A percentile compares a stretch with the other conserved stretches of the same genome.
phyloP scores from a whole-genome alignment of 2,113 vertebrate species.

The Atlantisia rogersi region DNA sequence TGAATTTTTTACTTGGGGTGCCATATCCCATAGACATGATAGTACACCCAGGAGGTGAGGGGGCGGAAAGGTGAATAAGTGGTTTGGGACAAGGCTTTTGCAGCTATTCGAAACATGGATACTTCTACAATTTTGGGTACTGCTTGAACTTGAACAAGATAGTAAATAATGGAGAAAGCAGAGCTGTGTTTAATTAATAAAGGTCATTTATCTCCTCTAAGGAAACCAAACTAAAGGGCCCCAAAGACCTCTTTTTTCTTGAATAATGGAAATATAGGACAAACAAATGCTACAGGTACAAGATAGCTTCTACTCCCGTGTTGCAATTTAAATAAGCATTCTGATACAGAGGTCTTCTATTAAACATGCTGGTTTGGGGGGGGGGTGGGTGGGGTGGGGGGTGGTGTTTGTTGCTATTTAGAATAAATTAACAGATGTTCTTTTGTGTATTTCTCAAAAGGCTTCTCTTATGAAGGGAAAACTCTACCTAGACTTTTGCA shows the following conservation, averaged over 20 bases:
- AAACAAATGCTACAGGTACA: not conserved
- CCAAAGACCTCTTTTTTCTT: not conserved
- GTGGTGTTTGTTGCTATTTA: too few species aligned
- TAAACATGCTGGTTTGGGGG: not conserved
- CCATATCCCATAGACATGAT: not conserved
- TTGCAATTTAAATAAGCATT: not conserved
- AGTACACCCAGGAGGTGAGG: not conserved
- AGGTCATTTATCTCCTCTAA: not conserved
- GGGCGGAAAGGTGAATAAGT: not conserved
- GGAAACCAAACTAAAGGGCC: not conserved
- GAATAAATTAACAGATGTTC: not conserved
- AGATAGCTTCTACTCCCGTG: not conserved
- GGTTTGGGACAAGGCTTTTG: not conserved
- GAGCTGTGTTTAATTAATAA: not conserved
- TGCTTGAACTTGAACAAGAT: not conserved
- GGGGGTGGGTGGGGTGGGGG: too few species aligned
- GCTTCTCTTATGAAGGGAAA: not conserved
- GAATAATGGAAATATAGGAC: not conserved
- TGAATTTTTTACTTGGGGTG: not conserved
- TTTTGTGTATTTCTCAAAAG: not conserved
- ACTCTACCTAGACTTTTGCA: not conserved
- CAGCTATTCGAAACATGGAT: not conserved
- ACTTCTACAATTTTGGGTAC: not conserved
- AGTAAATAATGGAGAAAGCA: not conserved
- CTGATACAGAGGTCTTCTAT: not conserved